Conservation (phyloP, 2,797 vertebrate genomes). For the Typhlichthys subterraneus region DNA sequence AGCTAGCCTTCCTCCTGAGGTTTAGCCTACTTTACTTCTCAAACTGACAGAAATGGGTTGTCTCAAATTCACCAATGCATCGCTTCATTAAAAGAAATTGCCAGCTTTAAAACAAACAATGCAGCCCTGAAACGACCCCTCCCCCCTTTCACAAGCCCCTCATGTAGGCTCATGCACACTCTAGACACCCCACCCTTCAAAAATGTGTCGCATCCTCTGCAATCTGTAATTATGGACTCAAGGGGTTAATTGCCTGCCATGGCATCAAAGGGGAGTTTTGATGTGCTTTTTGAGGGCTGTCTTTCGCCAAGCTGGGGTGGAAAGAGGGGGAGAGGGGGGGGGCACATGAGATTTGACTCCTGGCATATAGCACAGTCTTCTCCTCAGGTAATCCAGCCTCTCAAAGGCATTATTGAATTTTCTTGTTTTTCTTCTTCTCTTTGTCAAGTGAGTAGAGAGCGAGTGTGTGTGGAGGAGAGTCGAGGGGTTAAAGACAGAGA, state of each 20-base stretch:
- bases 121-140: constrained; percentile 35
- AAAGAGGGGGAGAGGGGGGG: constrained; percentile 42
- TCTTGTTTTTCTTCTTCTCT: constrained; percentile 84
- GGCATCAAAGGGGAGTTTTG: constrained; percentile 85
- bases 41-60: constrained; percentile 86
- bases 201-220: constrained; percentile 76
- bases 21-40: constrained; percentile 82
- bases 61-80: constrained; percentile 75
- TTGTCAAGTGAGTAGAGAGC: constrained; percentile 72
- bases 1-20: constrained; percentile 74
- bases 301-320: constrained; percentile 79
- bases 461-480: constrained; percentile 12
- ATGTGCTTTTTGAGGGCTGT: constrained; percentile 84
- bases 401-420: constrained; percentile 86
- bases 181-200: constrained; percentile 62
- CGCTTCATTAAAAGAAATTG: constrained; percentile 76
- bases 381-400: constrained; percentile 86
- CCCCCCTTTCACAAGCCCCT: neutral
- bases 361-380: constrained; percentile 71
- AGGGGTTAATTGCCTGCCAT: constrained; percentile 81
- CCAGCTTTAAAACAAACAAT: constrained; percentile 78
- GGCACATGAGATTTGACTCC: constrained; percentile 83
- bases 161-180: constrained; percentile 57
- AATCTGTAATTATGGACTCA: constrained; percentile 78
- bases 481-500: constrained; percentile 74